A percentile compares a stretch with the other conserved stretches of the same genome.
Conservation (phyloP, 1,140 invertebrate species). For the Tetragnatha versicolor region DNA sequence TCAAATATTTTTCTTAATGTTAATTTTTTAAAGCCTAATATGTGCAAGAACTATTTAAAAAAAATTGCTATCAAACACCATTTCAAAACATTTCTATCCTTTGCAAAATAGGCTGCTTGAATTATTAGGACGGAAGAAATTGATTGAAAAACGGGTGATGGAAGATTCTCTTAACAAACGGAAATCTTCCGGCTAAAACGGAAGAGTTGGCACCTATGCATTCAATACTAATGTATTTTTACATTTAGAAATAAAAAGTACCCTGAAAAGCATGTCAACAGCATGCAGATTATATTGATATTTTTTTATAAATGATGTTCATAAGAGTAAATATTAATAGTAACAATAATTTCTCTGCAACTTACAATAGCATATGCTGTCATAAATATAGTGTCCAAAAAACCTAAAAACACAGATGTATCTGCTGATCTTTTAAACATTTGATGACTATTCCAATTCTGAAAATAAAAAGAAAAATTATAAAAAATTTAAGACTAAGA, state of each 20-base stretch:
- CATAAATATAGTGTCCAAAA: slow-evolving; percentile 68
- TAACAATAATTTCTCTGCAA: neutral
- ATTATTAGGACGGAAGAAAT: too few relatives aligned
- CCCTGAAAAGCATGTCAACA: too few relatives aligned
- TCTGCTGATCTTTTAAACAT: slow-evolving; percentile 63
- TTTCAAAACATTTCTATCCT: too few relatives aligned
- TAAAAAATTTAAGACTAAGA: neutral
- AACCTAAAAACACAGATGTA: slow-evolving; percentile 66
- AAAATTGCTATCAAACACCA: too few relatives aligned
- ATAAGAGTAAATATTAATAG: neutral
- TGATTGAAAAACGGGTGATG: too few relatives aligned
- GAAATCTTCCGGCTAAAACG: too few relatives aligned
- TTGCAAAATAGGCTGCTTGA: too few relatives aligned
- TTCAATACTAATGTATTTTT: neutral
- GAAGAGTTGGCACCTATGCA: too few relatives aligned
- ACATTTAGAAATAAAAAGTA: neutral
- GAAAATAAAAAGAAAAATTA: neutral
- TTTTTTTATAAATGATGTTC: neutral
- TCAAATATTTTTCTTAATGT: too few relatives aligned
- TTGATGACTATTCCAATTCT: slow-evolving; percentile 64
- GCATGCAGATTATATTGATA: neutral
- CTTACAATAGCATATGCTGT: slow-evolving; percentile 66
- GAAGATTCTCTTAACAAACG: too few relatives aligned
- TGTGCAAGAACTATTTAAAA: too few relatives aligned
- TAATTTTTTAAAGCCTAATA: too few relatives aligned